Percentiles rank a stretch among this genome's conserved stretches.
These are phyloP conservation scores for Drosophila baimaii DNA, from an alignment of 1,140 invertebrate species.

Conservation along the genomic window DNA sequence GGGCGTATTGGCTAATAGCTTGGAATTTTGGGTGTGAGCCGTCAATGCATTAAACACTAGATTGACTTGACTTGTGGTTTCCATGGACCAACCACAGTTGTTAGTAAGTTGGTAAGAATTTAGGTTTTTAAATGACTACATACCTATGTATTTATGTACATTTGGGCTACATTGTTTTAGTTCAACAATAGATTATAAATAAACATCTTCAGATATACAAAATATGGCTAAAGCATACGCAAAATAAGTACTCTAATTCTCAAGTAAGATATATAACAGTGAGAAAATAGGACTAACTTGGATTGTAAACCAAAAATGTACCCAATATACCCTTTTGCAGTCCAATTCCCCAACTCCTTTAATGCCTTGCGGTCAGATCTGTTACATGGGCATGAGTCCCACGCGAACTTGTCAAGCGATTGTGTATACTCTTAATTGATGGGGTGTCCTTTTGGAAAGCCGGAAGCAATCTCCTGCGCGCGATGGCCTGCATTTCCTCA, in stretches of 20 bases:
- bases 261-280: too few species aligned
- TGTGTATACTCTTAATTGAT: conserved; percentile 32
- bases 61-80: neutral
- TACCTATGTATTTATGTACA: too few species aligned
- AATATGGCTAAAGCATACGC: too few species aligned
- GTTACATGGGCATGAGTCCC: conserved; percentile 8
- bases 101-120: neutral
- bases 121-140: too few species aligned
- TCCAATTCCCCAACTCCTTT: neutral
- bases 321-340: neutral
- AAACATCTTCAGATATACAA: too few species aligned
- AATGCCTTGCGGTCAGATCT: neutral
- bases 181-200: too few species aligned
- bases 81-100: too few species aligned
- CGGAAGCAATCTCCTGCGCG: conserved; percentile 46
- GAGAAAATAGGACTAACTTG: neutral
- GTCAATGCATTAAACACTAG: neutral
- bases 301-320: neutral
- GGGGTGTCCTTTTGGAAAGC: conserved; percentile 48
- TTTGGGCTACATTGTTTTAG: too few species aligned
- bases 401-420: conserved; percentile 22
- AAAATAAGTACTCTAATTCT: too few species aligned
- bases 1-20: conserved; percentile 2
- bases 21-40: conserved; percentile 8
- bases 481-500: conserved; percentile 54